Conservation (phyloP, 2,113 vertebrate species). For the Scomber scombrus region DNA sequence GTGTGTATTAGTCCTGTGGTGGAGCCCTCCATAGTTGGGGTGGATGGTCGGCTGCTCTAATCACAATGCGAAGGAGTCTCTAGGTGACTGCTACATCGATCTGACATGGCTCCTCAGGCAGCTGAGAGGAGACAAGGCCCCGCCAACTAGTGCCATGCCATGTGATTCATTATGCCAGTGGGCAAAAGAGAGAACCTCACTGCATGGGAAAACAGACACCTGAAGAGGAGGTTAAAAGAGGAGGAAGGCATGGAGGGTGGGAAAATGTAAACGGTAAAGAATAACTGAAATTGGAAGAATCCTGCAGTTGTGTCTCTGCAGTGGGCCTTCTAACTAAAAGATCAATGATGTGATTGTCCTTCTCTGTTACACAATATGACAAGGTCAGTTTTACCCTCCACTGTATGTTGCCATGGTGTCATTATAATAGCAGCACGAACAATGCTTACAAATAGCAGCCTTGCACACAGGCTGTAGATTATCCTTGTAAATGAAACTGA, state of each 20-base stretch:
- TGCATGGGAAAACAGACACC: slow-evolving; percentile 71
- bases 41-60: slow-evolving; percentile 78
- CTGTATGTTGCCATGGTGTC: slow-evolving; percentile 37
- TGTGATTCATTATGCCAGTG: slow-evolving; percentile 76
- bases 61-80: slow-evolving; percentile 76
- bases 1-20: slow-evolving; percentile 55
- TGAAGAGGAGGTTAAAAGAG: slow-evolving; percentile 60
- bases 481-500: background rate
- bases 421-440: slow-evolving; percentile 39
- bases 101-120: slow-evolving; percentile 81
- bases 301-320: slow-evolving; percentile 39
- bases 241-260: slow-evolving; percentile 9
- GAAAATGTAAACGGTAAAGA: slow-evolving; percentile 40
- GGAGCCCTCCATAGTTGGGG: slow-evolving; percentile 47
- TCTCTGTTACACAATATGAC: slow-evolving; percentile 47
- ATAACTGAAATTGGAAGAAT: slow-evolving; percentile 43
- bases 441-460: background rate
- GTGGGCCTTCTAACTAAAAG: slow-evolving; percentile 37
- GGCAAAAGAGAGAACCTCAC: slow-evolving; percentile 64
- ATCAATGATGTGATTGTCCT: slow-evolving; percentile 52
- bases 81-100: slow-evolving; percentile 83
- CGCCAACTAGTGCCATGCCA: slow-evolving; percentile 67
- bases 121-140: slow-evolving; percentile 74
- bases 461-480: background rate
- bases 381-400: slow-evolving; percentile 46